These are phyloP conservation scores for Apistogramma diplotaenia DNA, from an alignment of 2,113 vertebrate genomes.

Conservation along the genomic window DNA sequence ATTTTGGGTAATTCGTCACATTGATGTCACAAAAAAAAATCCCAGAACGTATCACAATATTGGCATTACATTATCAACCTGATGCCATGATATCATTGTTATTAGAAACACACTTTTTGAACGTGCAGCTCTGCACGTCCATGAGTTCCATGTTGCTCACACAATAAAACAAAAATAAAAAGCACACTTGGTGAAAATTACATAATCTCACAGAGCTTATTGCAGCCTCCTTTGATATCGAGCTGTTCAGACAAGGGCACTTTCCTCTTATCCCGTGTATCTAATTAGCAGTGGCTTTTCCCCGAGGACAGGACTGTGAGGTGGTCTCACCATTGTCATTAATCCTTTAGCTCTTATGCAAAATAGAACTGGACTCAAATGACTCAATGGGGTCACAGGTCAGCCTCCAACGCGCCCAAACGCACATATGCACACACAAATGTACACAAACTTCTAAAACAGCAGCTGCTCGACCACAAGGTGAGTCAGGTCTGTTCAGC, in stretches of 20 bases:
- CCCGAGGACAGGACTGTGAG: slow-evolving; percentile 4
- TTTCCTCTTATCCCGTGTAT: slow-evolving; percentile 28
- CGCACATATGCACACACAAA: not conserved
- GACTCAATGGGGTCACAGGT: slow-evolving; percentile 28
- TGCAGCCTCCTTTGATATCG: slow-evolving; percentile 40
- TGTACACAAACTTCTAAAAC: not conserved
- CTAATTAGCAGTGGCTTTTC: slow-evolving; percentile 55
- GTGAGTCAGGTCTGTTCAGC: slow-evolving; percentile 16
- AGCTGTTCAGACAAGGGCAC: slow-evolving; percentile 53
- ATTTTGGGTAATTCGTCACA: not conserved
- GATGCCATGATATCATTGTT: not conserved
- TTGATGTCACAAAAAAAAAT: not conserved
- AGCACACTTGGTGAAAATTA: slow-evolving; percentile 2
- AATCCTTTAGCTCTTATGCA: slow-evolving; percentile 39
- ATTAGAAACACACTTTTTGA: not conserved
- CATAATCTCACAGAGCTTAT: slow-evolving; percentile 14
- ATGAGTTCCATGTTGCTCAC: not conserved
- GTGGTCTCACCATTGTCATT: slow-evolving; percentile 44
- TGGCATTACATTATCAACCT: too few relatives aligned
- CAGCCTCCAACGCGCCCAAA: not conserved
- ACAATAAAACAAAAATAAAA: slow-evolving; percentile 1
- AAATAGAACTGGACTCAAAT: slow-evolving; percentile 8
- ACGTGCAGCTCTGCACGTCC: not conserved
- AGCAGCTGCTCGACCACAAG: slow-evolving; percentile 23
- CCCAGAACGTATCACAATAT: not conserved